Percentiles rank a stretch among this genome's conserved stretches.
Evolutionary conservation across 2,797 vertebrate species (phyloP).

Genomic region (Manis pentadactyla): DNA sequence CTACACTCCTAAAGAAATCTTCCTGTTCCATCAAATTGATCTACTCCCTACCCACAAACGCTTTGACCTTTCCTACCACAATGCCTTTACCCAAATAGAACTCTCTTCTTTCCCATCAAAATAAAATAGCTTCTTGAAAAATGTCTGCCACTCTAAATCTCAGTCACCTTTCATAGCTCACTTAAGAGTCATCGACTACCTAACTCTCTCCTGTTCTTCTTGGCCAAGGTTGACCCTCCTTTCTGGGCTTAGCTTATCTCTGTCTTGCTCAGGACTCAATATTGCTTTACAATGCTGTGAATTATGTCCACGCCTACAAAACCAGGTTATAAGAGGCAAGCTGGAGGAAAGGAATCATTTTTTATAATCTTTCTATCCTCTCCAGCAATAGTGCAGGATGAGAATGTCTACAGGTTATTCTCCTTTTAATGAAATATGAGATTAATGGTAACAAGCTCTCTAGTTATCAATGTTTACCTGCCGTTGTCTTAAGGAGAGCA

Average conservation of each 20-base stretch:
- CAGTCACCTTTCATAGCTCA: slow-evolving; percentile 23
- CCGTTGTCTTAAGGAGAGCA: neutral
- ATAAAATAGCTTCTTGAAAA: slow-evolving; percentile 20
- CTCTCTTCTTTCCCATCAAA: neutral
- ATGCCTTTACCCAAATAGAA: neutral
- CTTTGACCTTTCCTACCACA: neutral
- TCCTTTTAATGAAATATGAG: neutral
- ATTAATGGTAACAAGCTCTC: neutral
- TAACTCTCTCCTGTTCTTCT: neutral
- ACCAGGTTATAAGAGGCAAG: neutral
- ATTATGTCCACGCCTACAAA: neutral
- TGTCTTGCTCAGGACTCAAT: neutral
- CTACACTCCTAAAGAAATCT: neutral
- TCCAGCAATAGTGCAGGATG: neutral
- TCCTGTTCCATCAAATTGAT: neutral
- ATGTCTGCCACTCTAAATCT: neutral
- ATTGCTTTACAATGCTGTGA: neutral
- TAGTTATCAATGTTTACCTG: neutral
- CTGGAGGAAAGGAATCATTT: neutral
- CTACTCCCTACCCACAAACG: neutral
- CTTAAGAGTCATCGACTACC: neutral
- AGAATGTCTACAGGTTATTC: neutral
- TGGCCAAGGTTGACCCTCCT: neutral
- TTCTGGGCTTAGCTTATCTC: neutral
- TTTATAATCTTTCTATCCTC: neutral